Percentiles rank a stretch among this genome's conserved stretches.
These are phyloP conservation scores for human DNA, from an alignment of 2,113 vertebrate species.

Conservation along the genomic window DNA sequence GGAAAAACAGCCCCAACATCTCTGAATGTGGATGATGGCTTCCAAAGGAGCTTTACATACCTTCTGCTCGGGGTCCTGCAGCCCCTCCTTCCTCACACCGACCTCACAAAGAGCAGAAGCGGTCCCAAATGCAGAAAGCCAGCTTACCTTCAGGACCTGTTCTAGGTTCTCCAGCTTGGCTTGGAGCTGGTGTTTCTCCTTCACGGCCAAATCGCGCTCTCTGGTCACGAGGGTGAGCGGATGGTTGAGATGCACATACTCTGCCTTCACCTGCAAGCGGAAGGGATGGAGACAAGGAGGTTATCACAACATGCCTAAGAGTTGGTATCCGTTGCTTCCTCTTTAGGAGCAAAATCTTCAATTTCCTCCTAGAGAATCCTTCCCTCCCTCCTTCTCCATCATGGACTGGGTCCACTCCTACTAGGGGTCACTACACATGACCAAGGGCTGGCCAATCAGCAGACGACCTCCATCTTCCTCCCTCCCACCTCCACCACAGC, in stretches of 20 bases:
- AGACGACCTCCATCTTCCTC: neutral
- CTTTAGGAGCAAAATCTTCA: neutral
- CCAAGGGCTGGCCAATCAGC: neutral
- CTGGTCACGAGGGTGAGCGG: conserved; percentile 88
- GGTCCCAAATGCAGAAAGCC: neutral
- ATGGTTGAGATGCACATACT: conserved; percentile 90
- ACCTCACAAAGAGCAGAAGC: neutral
- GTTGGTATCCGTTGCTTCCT: neutral
- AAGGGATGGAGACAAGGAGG: fast-evolving
- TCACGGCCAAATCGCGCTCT: conserved; percentile 91
- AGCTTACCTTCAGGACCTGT: conserved; percentile 98
- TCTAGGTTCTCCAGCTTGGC: conserved; percentile 99
- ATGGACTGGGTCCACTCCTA: neutral
- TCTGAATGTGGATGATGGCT: neutral
- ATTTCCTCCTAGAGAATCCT: neutral
- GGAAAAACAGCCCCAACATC: neutral
- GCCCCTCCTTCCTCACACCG: neutral
- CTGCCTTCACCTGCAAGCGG: conserved; percentile 88
- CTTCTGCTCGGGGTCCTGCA: fast-evolving
- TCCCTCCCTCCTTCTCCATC: too few relatives aligned
- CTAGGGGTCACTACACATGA: fast-evolving
- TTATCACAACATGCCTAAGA: fast-evolving
- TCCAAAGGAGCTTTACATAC: fast-evolving
- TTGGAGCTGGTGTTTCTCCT: conserved; percentile 93
- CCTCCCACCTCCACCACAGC: fast-evolving